Base-by-base conservation (phyloP, 2,797 vertebrate genomes). In the Holocentrus rufus region DNA sequence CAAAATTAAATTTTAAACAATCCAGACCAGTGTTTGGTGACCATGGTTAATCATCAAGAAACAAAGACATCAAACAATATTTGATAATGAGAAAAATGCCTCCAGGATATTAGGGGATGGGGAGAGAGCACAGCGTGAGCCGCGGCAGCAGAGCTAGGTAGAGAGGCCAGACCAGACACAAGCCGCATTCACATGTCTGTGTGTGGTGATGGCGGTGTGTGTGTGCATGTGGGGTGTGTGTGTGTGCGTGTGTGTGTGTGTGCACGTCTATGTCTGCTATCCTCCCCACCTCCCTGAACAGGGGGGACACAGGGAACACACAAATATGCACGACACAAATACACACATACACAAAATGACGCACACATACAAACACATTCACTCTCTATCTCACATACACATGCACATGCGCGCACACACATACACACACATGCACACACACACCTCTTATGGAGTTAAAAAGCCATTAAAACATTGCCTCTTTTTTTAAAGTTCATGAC, bases 1-100 rank as follows among this genome's bases (percentile, higher is more conserved):
- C 85, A 88, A 92, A 94, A 94, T 93, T 92, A 88, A 89, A 93
- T 92, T 93, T 93, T 92, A 93, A 93, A 93, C 92, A 93, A 94
- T 93, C 90, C 92, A 93, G 92, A 93, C 92, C 92, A 88, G 87
- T 91, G 90, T 93, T 93, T 93, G 92, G 89, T 91, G 92, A 92
- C 92, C 87, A 90, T 89, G 89, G 90, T 93, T 94, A 92, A 95
- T 94, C 94, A 94, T 93, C 92, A 90, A 88, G 90, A 94, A 95
- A 94, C 90, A 94, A 94, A 95, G 92, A 94, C 92, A 94, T 94
- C 93, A 93, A 93, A 94, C 92, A 91, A 93, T 94, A 94, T 94
- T 93, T 95, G 92, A 95, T 94, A 93, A 94, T 94, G 93, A 94
- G 92, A 93, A 93, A 93, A 93, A 94, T 94, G 92, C 93, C 94